Base-by-base conservation (phyloP, 2,113 vertebrate genomes). In the Ascaphus truei region DNA sequence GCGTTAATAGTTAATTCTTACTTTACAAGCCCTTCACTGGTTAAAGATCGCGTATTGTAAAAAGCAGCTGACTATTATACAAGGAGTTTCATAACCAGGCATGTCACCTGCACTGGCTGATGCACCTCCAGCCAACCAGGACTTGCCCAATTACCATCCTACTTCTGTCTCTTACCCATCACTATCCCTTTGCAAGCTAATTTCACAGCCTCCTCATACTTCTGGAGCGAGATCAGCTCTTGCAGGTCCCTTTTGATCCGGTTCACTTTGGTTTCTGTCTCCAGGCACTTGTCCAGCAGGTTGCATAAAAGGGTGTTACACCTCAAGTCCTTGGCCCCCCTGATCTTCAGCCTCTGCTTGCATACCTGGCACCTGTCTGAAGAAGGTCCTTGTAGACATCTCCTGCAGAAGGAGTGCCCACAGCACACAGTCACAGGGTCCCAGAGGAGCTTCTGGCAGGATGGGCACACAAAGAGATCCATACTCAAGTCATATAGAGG, bases 321-420 rank as follows among this genome's bases (percentile, higher is more conserved):
- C 63, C 74, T 81, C 11, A 47, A 55, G 55, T 39, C 61, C 11
- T 60, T 79, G 27, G 76, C 72, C 27, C 89, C 90, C 30, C 51
- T 74, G 37, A 77, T 80, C 74, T 79, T 84, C 13, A 92, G 41
- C 52, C 77, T 76, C 23, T 89, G 85, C 18, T 76, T 86, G 80
- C 93, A 94, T 2, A 81, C 26, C 7, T 86, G 88, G 65, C 94
- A 95, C 69, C 75, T 85, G 36, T 84, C 18, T 7, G 81, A 85
- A 13, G 83, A 72, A 72, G 43, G 72, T 3, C 65, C 76, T 6
- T 71, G 83, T 7, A 89, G 77, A 77, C 94, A 96, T 3, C 87
- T 66, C 56, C 86, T 84, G 78, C 94, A 96, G 68, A 93, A 90
- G 2, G 92, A 86, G 80, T 96, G 93, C 0, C 94, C 94, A 79